Conservation (phyloP, 2,888 invertebrate species). For the Siphonodentalium dalli region DNA sequence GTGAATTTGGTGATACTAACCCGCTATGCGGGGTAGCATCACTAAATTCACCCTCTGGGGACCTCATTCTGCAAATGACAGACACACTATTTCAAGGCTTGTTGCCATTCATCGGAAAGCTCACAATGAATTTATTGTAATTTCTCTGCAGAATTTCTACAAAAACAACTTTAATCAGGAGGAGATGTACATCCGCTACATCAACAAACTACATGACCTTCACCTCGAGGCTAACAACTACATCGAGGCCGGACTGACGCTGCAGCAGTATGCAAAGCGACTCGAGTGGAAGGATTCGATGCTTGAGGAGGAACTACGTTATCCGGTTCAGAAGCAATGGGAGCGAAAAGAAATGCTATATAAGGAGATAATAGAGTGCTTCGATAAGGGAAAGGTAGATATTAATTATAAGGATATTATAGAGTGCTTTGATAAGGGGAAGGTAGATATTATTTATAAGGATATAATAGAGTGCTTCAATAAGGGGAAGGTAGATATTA, state of each 20-base stretch:
- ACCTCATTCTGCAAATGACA: neutral
- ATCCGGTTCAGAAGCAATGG: conserved; percentile 83
- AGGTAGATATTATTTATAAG: too few relatives aligned
- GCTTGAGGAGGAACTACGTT: conserved; percentile 64
- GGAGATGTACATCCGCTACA: conserved; percentile 94
- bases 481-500: too few relatives aligned
- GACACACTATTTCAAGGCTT: neutral
- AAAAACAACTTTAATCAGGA: conserved; percentile 90
- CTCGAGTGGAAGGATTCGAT: conserved; percentile 75
- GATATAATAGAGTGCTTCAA: too few relatives aligned
- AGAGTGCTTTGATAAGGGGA: too few relatives aligned
- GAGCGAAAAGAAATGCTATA: conserved; percentile 88
- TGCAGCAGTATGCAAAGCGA: conserved; percentile 91
- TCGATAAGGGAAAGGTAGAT: conserved; percentile 87
- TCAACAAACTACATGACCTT: conserved; percentile 91
- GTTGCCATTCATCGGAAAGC: too few relatives aligned
- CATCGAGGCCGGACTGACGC: conserved; percentile 92
- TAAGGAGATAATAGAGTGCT: conserved; percentile 87
- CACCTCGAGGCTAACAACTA: conserved; percentile 91
- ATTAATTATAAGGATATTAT: too few relatives aligned
- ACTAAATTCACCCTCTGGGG: neutral
- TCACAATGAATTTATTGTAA: too few relatives aligned
- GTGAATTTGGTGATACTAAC: too few relatives aligned
- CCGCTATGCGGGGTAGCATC: neutral
- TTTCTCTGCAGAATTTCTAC: conserved; percentile 82